Evolutionary conservation across 2,797 vertebrate genomes (phyloP), one percentile per base, ranked within the genome.

Genomic region (Myotis myotis): DNA sequence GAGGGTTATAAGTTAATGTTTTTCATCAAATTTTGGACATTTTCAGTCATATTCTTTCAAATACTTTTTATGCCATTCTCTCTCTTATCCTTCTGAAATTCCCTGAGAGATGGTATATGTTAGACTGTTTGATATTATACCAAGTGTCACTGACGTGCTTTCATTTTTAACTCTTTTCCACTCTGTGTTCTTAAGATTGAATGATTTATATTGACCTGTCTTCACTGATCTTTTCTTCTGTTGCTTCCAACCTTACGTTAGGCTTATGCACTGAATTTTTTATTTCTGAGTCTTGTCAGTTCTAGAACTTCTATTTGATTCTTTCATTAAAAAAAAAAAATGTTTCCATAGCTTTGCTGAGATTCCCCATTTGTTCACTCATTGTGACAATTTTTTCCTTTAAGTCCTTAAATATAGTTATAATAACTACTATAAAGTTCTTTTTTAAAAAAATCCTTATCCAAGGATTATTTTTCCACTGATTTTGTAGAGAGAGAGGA

Each of bases 221-320:
- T 71, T 83, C 57, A 78, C 70, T 70, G 38, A 57, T n/a, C 2
- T 1, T 78, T 51, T 80, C 13, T 66, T 82, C 33, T 71, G 3
- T 83, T 71, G 20, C 70, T 22, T 80, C 49, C 57, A 75, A 57
- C 53, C 11, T 60, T 5, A 33, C 76, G 2, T 80, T 72, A 66
- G 19, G 5, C 19, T 1, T 51, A 49, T 9, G 20, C 17, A 15
- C 68, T 51, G 49, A 66, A 20, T 33, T 51, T 80, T 88, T 80
- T 28, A 57, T 75, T 80, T 83, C 23, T 62, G 72, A 76, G 55
- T 36, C 44, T 83, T 66, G 8, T 66, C 47, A 53, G 51, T 57
- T 87, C 49, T 49, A 38, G 12, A 96, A 71, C 23, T 88, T 87
- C 33, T n/a, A 75, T 92, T 78, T 72, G 36, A 15, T 72, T 93